These are phyloP conservation scores for Pegea sp. DNA, from an alignment of 23 tunicate genomes.

Conservation along the genomic window DNA sequence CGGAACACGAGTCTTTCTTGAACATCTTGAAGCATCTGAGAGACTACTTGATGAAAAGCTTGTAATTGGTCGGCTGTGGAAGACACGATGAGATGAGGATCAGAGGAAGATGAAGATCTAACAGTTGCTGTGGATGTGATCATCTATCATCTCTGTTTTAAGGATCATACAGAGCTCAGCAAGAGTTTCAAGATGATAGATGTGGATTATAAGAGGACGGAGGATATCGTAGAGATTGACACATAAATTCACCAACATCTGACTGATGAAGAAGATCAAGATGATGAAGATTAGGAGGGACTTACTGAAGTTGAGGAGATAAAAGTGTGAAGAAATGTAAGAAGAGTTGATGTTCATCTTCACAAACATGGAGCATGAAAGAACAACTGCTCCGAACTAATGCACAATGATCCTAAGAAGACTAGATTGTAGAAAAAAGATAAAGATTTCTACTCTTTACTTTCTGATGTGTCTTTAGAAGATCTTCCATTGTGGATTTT, in stretches of 20 bases:
- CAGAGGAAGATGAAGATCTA: slow-evolving; percentile 4
- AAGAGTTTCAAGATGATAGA: slow-evolving; percentile 94
- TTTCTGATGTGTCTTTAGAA: slow-evolving; percentile 31
- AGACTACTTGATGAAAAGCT: slow-evolving; percentile 64
- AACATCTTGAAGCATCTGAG: slow-evolving; percentile 95
- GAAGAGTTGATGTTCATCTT: slow-evolving; percentile 95
- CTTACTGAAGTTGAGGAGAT: slow-evolving; percentile 60
- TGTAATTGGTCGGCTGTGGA: slow-evolving; percentile 56
- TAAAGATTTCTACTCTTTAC: no score
- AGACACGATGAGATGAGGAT: no score
- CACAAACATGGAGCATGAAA: slow-evolving; percentile 99
- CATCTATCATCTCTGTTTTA: slow-evolving; percentile 96
- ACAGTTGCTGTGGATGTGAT: slow-evolving; percentile 89
- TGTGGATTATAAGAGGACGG: slow-evolving; percentile 88
- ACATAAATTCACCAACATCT: slow-evolving; percentile 82
- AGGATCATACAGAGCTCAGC: slow-evolving; percentile 92
- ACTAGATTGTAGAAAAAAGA: not conserved
- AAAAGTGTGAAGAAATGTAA: slow-evolving; percentile 64
- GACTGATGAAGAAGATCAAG: slow-evolving; percentile 12
- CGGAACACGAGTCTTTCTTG: slow-evolving; percentile 93
- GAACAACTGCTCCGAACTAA: slow-evolving; percentile 92
- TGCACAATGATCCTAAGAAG: slow-evolving; percentile 73
- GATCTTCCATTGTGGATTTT: slow-evolving; percentile 60
- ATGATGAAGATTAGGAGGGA: not conserved
- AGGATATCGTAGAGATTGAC: slow-evolving; percentile 76